These are phyloP conservation scores for Atractosteus spatula DNA, from an alignment of 2,113 vertebrate genomes.

Conservation along the genomic window DNA sequence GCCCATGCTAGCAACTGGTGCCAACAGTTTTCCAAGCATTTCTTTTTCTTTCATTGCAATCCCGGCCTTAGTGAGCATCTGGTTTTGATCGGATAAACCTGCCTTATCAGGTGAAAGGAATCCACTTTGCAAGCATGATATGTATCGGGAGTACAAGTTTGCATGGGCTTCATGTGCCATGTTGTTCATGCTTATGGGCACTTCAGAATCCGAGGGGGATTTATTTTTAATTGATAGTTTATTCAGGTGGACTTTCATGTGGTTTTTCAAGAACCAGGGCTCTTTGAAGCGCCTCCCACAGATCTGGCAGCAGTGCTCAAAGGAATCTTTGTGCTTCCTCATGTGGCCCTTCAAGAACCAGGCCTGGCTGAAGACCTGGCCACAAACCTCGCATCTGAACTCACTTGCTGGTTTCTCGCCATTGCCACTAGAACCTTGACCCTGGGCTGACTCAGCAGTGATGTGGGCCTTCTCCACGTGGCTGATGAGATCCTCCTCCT, in stretches of 20 bases:
- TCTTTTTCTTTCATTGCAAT: slow-evolving; percentile 92
- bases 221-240: slow-evolving; percentile 95
- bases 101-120: slow-evolving; percentile 90
- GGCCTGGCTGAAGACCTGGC: slow-evolving; percentile 96
- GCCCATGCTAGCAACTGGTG: slow-evolving; percentile 80
- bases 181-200: slow-evolving; percentile 76
- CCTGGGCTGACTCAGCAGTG: slow-evolving; percentile 88
- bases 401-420: slow-evolving; percentile 83
- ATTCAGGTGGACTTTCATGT: slow-evolving; percentile 99
- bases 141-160: slow-evolving; percentile 91
- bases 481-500: slow-evolving; percentile 95
- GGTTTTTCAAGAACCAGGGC: slow-evolving; percentile 98
- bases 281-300: slow-evolving; percentile 97
- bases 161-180: slow-evolving; percentile 92
- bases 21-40: slow-evolving; percentile 89
- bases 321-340: slow-evolving; percentile 98
- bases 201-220: slow-evolving; percentile 72
- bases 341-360: slow-evolving; percentile 99
- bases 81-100: slow-evolving; percentile 81
- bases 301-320: slow-evolving; percentile 97
- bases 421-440: slow-evolving; percentile 71
- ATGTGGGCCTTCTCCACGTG: slow-evolving; percentile 98
- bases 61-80: slow-evolving; percentile 85
- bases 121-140: slow-evolving; percentile 93
- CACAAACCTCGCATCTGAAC: slow-evolving; percentile 94